Evolutionary conservation across 2,888 invertebrate species (phyloP).

Genomic region (Lasius fuliginosus): DNA sequence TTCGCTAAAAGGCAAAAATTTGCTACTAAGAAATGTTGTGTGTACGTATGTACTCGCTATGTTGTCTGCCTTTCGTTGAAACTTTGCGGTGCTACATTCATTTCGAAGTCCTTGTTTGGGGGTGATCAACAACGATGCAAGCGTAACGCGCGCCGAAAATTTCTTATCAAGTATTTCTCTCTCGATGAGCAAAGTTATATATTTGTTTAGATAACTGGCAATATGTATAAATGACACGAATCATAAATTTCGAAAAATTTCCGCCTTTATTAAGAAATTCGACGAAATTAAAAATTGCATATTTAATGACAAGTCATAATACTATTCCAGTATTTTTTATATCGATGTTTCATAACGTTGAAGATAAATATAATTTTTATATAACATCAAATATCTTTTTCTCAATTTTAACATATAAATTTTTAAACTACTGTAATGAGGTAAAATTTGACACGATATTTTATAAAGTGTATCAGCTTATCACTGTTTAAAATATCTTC

Average conservation of each 20-base stretch:
- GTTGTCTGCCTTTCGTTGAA: conserved; percentile 36
- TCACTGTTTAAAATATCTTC: background rate
- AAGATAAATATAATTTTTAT: background rate
- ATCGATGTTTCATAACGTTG: background rate
- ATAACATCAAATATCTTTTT: background rate
- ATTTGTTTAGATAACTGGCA: conserved; percentile 34
- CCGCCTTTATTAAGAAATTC: background rate
- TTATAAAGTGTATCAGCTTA: background rate
- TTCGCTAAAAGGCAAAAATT: conserved; percentile 58
- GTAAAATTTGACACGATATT: background rate
- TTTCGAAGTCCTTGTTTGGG: conserved; percentile 20
- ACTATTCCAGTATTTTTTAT: background rate
- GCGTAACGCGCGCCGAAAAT: conserved; percentile 44
- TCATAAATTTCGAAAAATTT: conserved; percentile 27
- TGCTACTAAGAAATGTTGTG: conserved; percentile 40
- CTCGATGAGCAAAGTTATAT: conserved; percentile 22
- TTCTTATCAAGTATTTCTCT: conserved; percentile 47
- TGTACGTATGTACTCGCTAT: conserved; percentile 32
- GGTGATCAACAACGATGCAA: conserved; percentile 41
- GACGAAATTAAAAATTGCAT: background rate
- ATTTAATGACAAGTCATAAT: background rate
- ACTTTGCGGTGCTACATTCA: conserved; percentile 45
- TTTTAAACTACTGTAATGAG: background rate
- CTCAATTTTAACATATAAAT: background rate
- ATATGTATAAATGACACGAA: conserved; percentile 15